These are phyloP conservation scores for Alectura lathami DNA, from an alignment of 2,113 vertebrate species.

Conservation along the genomic window DNA sequence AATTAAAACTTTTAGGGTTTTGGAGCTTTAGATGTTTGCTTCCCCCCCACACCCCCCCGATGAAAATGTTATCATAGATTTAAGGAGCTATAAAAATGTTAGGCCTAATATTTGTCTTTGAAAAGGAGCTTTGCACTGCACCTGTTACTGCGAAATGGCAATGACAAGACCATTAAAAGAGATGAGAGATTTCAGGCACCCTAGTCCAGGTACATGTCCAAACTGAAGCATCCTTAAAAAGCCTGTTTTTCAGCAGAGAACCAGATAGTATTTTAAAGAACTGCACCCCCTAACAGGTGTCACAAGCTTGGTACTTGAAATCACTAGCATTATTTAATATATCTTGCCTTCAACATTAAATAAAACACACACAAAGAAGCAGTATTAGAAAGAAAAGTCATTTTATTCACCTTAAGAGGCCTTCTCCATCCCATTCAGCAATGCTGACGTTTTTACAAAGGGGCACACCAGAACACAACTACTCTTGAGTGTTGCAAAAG, in stretches of 20 bases:
- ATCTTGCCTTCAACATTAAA: background rate
- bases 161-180: background rate
- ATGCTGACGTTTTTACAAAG: background rate
- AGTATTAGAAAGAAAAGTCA: slow-evolving; percentile 3
- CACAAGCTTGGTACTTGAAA: background rate
- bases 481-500: background rate
- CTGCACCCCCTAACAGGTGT: background rate
- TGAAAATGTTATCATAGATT: background rate
- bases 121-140: background rate
- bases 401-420: slow-evolving; percentile 8
- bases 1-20: background rate
- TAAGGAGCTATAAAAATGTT: background rate
- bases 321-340: background rate
- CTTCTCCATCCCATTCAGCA: background rate
- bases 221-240: background rate
- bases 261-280: background rate
- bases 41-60: background rate
- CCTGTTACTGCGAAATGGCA: background rate
- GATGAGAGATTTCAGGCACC: background rate
- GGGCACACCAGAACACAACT: background rate
- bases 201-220: background rate
- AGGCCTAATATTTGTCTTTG: background rate
- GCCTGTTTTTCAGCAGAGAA: background rate
- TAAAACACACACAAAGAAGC: slow-evolving; percentile 8
- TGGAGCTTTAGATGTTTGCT: background rate